phyloP scores from a whole-genome alignment of 2,888 invertebrate genomes.

The Lordiphosa andalusiaca region DNA sequence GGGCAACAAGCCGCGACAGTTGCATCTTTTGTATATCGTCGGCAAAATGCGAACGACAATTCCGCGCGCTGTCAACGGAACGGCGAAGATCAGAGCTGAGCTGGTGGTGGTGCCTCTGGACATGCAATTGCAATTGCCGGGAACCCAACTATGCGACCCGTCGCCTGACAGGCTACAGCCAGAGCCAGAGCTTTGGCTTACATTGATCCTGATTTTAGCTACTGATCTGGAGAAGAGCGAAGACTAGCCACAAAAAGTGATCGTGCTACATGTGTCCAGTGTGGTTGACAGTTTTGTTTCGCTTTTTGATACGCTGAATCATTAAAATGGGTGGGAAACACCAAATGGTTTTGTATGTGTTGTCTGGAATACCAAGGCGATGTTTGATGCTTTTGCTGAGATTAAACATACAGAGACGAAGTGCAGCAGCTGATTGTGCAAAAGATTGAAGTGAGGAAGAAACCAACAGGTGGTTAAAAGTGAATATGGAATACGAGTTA shows the following conservation, averaged over 20 bases:
- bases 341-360: constrained; percentile 8
- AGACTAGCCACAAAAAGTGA: constrained; percentile 46
- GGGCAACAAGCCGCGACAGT: constrained; percentile 57
- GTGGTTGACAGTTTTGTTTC: constrained; percentile 74
- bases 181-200: constrained; percentile 59
- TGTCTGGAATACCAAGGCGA: constrained; percentile 22
- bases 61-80: constrained; percentile 52
- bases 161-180: constrained; percentile 69
- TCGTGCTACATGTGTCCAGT: constrained; percentile 71
- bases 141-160: constrained; percentile 69
- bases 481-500: too few relatives aligned
- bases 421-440: constrained; percentile 8
- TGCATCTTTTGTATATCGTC: constrained; percentile 72
- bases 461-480: too few relatives aligned
- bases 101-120: constrained; percentile 34
- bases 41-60: constrained; percentile 72
- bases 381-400: constrained; percentile 26
- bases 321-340: constrained; percentile 50
- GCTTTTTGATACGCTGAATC: constrained; percentile 63
- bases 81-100: constrained; percentile 14
- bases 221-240: constrained; percentile 53
- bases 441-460: not conserved
- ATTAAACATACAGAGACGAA: constrained; percentile 5
- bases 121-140: constrained; percentile 64
- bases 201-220: constrained; percentile 72